Conservation (phyloP, 2,113 vertebrate species). For the Sinocyclocheilus maitianheensis region DNA sequence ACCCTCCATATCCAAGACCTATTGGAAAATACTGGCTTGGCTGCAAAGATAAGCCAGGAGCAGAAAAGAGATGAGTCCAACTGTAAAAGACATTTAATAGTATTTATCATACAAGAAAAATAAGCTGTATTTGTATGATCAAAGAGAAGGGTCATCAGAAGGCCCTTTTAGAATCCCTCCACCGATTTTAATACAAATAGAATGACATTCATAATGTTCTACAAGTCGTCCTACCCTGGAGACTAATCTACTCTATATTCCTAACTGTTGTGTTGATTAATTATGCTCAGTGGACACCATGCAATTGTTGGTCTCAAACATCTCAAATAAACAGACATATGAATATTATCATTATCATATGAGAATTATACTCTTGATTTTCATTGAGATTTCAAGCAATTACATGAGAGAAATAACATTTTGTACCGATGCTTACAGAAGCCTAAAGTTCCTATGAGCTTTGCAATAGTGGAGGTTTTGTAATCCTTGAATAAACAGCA, state of each 20-base stretch:
- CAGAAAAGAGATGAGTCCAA: constrained; percentile 67
- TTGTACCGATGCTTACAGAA: background rate
- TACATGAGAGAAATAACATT: background rate
- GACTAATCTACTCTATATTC: background rate
- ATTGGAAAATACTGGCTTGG: constrained; percentile 92
- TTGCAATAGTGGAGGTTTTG: background rate
- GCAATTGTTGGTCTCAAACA: background rate
- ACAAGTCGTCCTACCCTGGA: background rate
- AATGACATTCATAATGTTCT: background rate
- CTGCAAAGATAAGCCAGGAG: constrained; percentile 71
- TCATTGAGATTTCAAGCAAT: background rate
- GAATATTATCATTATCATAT: background rate
- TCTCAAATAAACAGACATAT: background rate
- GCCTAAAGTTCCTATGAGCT: background rate
- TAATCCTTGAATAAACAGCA: background rate
- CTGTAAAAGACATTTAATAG: background rate
- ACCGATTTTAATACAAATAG: too few relatives aligned
- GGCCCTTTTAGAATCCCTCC: background rate
- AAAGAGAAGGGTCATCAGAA: background rate
- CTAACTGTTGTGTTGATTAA: background rate
- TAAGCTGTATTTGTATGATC: background rate
- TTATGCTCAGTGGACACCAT: background rate
- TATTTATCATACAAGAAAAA: constrained; percentile 5
- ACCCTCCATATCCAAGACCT: constrained; percentile 88
- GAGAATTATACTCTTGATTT: too few relatives aligned